Evolutionary conservation across 2,888 invertebrate genomes (phyloP).

Genomic region (Alentia gelatinosa): DNA sequence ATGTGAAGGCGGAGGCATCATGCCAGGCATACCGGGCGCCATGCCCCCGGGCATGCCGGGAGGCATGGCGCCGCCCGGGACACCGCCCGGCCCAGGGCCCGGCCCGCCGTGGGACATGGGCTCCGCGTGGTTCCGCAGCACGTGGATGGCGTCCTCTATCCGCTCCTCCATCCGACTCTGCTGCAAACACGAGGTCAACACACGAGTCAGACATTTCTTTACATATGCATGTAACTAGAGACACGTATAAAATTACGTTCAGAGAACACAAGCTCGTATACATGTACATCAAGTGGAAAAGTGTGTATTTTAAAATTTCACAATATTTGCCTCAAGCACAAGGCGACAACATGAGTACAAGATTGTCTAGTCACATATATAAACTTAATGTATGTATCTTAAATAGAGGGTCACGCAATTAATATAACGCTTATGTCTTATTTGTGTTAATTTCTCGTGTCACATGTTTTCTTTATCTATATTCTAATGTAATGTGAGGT

Average conservation of each 20-base stretch:
- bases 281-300: too few relatives aligned
- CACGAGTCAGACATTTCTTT: background rate
- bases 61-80: background rate
- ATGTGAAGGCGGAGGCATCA: conserved; percentile 76
- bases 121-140: conserved; percentile 94
- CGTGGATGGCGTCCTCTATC: conserved; percentile 96
- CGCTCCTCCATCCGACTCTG: conserved; percentile 97
- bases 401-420: too few relatives aligned
- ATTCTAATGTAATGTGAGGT: too few relatives aligned
- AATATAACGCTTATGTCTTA: too few relatives aligned
- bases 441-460: too few relatives aligned
- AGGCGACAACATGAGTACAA: too few relatives aligned
- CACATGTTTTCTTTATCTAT: too few relatives aligned
- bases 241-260: background rate
- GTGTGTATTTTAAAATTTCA: too few relatives aligned
- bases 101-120: conserved; percentile 73
- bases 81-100: background rate
- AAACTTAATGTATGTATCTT: too few relatives aligned
- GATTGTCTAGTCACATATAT: too few relatives aligned
- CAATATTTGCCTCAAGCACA: too few relatives aligned
- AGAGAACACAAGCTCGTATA: background rate
- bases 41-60: background rate
- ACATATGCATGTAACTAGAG: background rate
- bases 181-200: conserved; percentile 81
- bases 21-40: conserved; percentile 61